phyloP scores from a whole-genome alignment of 2,888 invertebrate species.

The Hirudinaria manillensis region DNA sequence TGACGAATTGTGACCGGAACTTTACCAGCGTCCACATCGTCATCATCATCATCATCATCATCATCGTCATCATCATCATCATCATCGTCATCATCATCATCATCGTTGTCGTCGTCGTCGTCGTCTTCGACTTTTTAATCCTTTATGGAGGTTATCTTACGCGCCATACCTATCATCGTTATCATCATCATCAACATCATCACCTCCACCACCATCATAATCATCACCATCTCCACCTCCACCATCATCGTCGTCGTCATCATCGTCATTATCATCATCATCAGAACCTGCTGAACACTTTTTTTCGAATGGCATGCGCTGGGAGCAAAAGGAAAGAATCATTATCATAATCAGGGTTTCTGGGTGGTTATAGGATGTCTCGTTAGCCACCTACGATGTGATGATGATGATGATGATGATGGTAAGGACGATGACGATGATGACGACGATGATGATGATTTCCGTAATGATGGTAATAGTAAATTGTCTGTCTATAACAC shows the following conservation, averaged over 20 bases:
- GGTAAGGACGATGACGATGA: neutral
- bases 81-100: constrained; percentile 1
- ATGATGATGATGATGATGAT: constrained; percentile 15
- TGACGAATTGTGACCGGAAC: no score
- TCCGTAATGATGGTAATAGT: no score
- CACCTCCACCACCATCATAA: neutral
- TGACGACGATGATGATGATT: neutral
- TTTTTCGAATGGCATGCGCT: no score
- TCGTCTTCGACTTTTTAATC: neutral
- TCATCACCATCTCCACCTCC: no score
- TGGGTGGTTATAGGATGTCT: neutral
- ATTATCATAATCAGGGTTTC: no score
- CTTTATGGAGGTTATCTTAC: neutral
- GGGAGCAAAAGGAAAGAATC: no score
- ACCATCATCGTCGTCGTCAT: no score
- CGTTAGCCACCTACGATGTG: neutral
- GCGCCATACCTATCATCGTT: neutral
- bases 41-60: constrained; percentile 19
- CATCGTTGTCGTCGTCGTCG: neutral
- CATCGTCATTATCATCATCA: no score
- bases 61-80: constrained; percentile 17
- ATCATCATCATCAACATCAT: neutral
- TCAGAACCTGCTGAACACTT: no score
- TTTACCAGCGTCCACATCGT: neutral
- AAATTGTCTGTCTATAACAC: no score